Evolutionary conservation across 2,113 vertebrate genomes (phyloP), one percentile per base, ranked within the genome.

Genomic region (Hydropotes inermis): DNA sequence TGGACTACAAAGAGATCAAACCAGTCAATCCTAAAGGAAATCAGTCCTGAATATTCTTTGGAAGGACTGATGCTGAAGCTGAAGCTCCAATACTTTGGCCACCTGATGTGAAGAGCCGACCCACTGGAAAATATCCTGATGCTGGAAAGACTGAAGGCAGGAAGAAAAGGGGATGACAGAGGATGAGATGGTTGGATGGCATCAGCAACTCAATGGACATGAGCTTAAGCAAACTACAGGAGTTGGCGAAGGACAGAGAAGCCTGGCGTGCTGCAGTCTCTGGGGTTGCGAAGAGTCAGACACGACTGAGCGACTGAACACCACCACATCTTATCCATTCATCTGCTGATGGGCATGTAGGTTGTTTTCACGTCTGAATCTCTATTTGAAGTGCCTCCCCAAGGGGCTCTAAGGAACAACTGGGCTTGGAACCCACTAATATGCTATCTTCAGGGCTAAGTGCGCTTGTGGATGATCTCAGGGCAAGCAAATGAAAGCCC

Each of bases 401-500:
- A 13, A 28, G 9, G 21, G 89, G 25, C 36, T 87, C 78, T 30
- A 36, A n/a, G 9, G 45, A 27, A 5, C 36, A 17, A 21, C 39
- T 17, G 13, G 45, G 52, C 19, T 7, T 39, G 10, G 47, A 33
- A 9, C 7, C 45, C 25, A 23, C 4, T 4, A 4, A 1, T 0
- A 23, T 1, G n/a, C 23, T 2, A 0, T 6, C 12, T 58, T 70
- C 70, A 70, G 81, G 36, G 83, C 14, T 5, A 1, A 14, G 7
- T 0, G 2, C 1, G 0, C 54, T 0, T 2, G 8, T 6, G n/a
- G 83, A 3, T 45, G 60, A 23, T 25, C 7, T 3, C 6, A 3
- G n/a, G 28, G 45, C 14, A 3, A 67, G 70, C 0, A 0, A 33
- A 27, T 6, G 9, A n/a, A 27, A 19, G 74, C 58, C 13, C 1